These are phyloP conservation scores for Cirrhinus mrigala DNA, from an alignment of 2,797 vertebrate species.

Conservation along the genomic window DNA sequence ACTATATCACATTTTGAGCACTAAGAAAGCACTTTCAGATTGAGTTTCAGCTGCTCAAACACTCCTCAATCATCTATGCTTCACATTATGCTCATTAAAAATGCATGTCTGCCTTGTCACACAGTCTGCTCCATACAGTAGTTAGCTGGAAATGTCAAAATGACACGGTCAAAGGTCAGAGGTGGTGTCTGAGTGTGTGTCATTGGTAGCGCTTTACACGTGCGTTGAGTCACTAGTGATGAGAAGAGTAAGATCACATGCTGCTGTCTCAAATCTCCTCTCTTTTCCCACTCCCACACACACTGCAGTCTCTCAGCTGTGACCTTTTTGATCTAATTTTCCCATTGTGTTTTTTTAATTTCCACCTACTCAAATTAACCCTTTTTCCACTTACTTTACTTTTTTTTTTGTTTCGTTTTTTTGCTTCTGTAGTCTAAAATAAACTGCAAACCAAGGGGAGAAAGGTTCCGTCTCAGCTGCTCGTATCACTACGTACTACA, in stretches of 20 bases:
- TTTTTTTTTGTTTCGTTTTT: background rate
- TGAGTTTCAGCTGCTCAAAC: background rate
- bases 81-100: background rate
- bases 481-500: slow-evolving; percentile 27
- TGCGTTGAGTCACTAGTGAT: slow-evolving; percentile 18
- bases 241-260: slow-evolving; percentile 29
- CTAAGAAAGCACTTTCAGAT: background rate
- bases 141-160: background rate
- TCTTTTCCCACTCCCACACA: slow-evolving; percentile 19
- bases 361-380: background rate
- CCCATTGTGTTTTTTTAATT: background rate
- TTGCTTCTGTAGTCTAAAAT: background rate
- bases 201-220: background rate
- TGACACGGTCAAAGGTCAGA: slow-evolving; percentile 12
- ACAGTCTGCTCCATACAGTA: background rate
- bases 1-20: background rate
- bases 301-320: background rate
- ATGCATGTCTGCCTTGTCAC: background rate
- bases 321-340: slow-evolving; percentile 13
- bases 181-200: background rate
- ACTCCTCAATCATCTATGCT: background rate
- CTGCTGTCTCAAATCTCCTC: background rate
- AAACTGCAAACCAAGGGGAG: slow-evolving; percentile 3
- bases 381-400: background rate
- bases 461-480: slow-evolving; percentile 13